A percentile compares a stretch with the other conserved stretches of the same genome.
Evolutionary conservation across 2,113 vertebrate genomes (phyloP).

Genomic region (Rhinichthys klamathensis): DNA sequence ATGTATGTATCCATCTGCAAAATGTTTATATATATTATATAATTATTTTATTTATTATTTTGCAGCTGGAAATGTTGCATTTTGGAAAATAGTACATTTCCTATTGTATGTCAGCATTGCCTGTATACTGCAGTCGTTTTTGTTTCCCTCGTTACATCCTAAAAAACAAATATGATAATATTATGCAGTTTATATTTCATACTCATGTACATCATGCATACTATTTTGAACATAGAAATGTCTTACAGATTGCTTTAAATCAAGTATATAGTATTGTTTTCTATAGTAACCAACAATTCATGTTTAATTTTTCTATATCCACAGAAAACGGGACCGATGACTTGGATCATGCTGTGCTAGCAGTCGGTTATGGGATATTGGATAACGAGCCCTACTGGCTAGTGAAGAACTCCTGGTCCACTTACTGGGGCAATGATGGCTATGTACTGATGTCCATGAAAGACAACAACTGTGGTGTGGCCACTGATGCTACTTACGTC

Average conservation of each 20-base stretch:
- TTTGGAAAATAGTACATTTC: neutral
- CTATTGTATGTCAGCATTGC: too few species aligned
- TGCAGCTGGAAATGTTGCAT: neutral
- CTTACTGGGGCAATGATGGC: constrained; percentile 83
- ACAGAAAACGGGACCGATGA: constrained; percentile 72
- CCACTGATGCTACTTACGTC: constrained; percentile 82
- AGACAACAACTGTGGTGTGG: constrained; percentile 84
- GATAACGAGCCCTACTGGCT: constrained; percentile 79
- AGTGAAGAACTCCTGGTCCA: constrained; percentile 88
- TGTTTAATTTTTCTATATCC: constrained; percentile 2
- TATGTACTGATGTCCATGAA: constrained; percentile 88
- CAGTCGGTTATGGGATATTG: constrained; percentile 79
- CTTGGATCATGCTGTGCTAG: constrained; percentile 81
- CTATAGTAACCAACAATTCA: neutral
- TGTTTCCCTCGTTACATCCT: too few species aligned
- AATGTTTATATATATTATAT: too few species aligned
- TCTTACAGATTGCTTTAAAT: neutral
- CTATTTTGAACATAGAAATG: neutral
- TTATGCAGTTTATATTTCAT: neutral
- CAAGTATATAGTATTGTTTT: neutral
- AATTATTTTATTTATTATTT: neutral
- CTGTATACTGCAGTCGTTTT: too few species aligned
- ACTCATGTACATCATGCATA: neutral
- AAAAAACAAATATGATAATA: too few species aligned
- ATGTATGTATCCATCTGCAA: neutral